Evolutionary conservation across 2,113 vertebrate genomes (phyloP), one percentile per base, ranked within the genome.

Genomic region (Penelope pileata): DNA sequence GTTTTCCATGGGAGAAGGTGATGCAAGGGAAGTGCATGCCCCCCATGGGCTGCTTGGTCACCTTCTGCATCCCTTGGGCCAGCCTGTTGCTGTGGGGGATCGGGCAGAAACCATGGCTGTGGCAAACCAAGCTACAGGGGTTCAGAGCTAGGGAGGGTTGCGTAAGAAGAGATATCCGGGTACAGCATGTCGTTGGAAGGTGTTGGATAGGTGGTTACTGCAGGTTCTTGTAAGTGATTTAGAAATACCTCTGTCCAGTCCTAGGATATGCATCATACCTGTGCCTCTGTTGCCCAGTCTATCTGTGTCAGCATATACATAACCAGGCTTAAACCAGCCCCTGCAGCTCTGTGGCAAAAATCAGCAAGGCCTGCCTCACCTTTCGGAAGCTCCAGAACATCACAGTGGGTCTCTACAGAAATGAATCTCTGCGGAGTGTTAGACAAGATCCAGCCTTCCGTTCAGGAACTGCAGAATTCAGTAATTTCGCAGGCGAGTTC

Each of bases 281-380:
- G 18, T 23, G 21, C 24, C 7, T n/a, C 15, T 59, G 64, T 32
- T n/a, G 8, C 51, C 16, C 73, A 51, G 0, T 21, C 40, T 26
- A 2, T 7, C 1, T 23, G 24, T 18, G 38, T 42, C 79, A 43
- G 9, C 0, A 4, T 23, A 70, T 38, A 0, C 0, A 0, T 9
- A 21, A 8, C 14, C 66, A 38, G n/a, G 1, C 68, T 48, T 26
- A 38, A 43, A 79, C 15, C 53, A 76, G 43, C 34, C 38, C 19
- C 2, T 5, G 17, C 4, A 15, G 6, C 18, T 40, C 8, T 1
- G 47, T 0, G 12, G 47, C 30, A 47, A 38, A 34, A 56, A 12
- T 5, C 63, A 36, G 9, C 59, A 51, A 42, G 30, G 6, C 42
- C 30, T 48, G 30, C 36, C 30, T 32, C 43, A 45, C 16, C 17